Base-by-base conservation (phyloP, 2,888 invertebrate genomes). In the Cheilosia grossa region DNA sequence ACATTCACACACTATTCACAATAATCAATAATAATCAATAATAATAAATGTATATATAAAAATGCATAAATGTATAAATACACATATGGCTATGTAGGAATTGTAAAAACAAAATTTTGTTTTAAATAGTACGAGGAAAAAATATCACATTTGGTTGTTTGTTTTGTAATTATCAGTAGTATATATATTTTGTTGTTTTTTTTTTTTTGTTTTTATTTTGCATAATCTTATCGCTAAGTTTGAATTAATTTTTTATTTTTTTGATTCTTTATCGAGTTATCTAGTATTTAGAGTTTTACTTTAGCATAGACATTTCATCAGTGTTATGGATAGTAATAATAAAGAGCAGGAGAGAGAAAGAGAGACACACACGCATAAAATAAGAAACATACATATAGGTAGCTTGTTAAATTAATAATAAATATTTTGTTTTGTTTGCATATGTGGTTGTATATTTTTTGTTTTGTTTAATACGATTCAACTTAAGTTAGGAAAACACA, bases 61-160 rank as follows among this genome's bases (percentile, higher is more conserved):
- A 78, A 30, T 30, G 30, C 67, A 58, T 69, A 58, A 64, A 51
- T 44, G 44, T 42, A 44, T 49, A 61, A 44, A 54, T 70, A 64
- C 54, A 37, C 61, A 72, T 77, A 85, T 85, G 85, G 75, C 81
- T 67, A 70, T 72, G 74, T 85, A 61, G 85, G 75, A 81, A 66
- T 85, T 59, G 42, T 47, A 49, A 56, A 58, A 72, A 79, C 61
- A 53, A 64, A 51, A 51, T 30, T 6, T 61, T 17, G 17, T 70
- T 69, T 69, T 74, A 79, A 67, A 75, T 59, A 83, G 74, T 83
- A 51, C 85, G 77, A 81, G 75, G 63, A 87, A 82, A 82, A 87
- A 87, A 87, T 87, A 87, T 87, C 87, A 87, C 87, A 87, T 72
- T 77, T 79, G 73, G 66, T 83, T 86, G 54, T 59, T 82, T 73